Conservation (phyloP, 1,140 invertebrate genomes). For the Holotrichia oblita region DNA sequence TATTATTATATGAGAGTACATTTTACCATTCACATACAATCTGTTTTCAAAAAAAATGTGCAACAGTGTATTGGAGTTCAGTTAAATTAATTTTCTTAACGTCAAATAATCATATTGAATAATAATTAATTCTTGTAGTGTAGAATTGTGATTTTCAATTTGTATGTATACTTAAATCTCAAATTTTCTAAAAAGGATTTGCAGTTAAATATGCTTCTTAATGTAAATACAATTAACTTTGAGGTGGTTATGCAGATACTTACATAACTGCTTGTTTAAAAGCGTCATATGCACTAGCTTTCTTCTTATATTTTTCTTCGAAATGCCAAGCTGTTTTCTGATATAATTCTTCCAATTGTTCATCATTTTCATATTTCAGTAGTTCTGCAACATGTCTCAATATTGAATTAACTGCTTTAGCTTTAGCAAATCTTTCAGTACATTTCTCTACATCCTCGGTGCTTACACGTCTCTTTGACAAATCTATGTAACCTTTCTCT, state of each 20-base stretch:
- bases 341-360: constrained; percentile 95
- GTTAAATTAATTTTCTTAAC: too few relatives aligned
- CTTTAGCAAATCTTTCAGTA: constrained; percentile 98
- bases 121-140: too few relatives aligned
- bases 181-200: too few relatives aligned
- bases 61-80: too few relatives aligned
- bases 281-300: constrained; percentile 93
- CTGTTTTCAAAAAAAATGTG: too few relatives aligned
- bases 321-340: constrained; percentile 99
- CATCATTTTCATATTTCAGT: constrained; percentile 88
- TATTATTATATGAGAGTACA: too few relatives aligned
- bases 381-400: constrained; percentile 96
- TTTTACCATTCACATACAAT: too few relatives aligned
- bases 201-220: too few relatives aligned
- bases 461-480: constrained; percentile 98
- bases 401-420: constrained; percentile 98
- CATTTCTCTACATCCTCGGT: constrained; percentile 98
- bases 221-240: background rate
- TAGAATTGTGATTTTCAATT: too few relatives aligned
- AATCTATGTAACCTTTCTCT: constrained; percentile 99
- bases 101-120: too few relatives aligned
- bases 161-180: too few relatives aligned
- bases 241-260: constrained; percentile 58
- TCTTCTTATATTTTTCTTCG: constrained; percentile 97
- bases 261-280: constrained; percentile 98